Percentiles rank a stretch among this genome's conserved stretches.
Evolutionary conservation across 2,888 invertebrate species (phyloP).

Genomic region (Hirtodrosophila duncani): DNA sequence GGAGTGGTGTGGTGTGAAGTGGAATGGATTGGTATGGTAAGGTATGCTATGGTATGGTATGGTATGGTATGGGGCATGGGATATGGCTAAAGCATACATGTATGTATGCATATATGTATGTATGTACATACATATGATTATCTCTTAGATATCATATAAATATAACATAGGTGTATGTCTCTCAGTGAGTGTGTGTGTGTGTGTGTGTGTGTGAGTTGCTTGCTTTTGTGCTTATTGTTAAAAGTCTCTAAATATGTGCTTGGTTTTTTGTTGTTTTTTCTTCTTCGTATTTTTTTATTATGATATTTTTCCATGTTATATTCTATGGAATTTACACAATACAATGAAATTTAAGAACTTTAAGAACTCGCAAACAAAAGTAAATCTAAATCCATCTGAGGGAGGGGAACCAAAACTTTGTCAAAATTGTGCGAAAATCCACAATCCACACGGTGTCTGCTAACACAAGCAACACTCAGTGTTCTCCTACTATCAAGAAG

Average conservation of each 20-base stretch:
- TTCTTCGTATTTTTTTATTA: background rate
- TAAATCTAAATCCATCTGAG: no score
- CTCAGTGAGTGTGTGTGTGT: background rate
- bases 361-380: no score
- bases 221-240: slow-evolving; percentile 15
- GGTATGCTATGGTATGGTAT: no score
- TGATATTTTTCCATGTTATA: background rate
- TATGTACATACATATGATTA: slow-evolving; percentile 12
- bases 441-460: no score
- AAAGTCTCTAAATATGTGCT: slow-evolving; percentile 23
- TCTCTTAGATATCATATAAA: slow-evolving; percentile 24
- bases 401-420: no score
- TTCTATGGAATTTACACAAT: slow-evolving; percentile 1
- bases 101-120: slow-evolving; percentile 5
- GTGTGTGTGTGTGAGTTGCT: slow-evolving; percentile 26
- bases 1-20: no score
- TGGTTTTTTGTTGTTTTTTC: background rate
- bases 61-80: no score
- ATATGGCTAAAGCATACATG: background rate
- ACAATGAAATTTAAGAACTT: no score
- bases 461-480: no score
- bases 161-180: slow-evolving; percentile 13
- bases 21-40: no score
- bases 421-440: no score
- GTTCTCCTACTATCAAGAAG: no score